Base-by-base conservation (phyloP, 2,888 invertebrate species). In the Heliconius erato region DNA sequence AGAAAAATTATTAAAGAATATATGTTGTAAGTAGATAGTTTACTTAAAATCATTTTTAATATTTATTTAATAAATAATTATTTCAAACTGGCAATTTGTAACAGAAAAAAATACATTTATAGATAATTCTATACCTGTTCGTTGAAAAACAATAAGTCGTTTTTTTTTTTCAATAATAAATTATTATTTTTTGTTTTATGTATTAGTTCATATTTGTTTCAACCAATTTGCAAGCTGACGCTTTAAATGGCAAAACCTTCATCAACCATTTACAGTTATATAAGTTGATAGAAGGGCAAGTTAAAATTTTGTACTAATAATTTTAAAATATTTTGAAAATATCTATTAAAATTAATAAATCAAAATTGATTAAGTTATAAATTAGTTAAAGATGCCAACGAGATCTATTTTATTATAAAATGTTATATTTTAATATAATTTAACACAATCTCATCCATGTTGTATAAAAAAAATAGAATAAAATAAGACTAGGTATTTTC, bases 41-140 rank as follows among this genome's bases (percentile, higher is more conserved):
- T 59, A 16, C 2, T 35, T 74, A 76, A 23, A 59, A 35, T 76
- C 35, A 35, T 9, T n/a, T 76, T 63, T 63, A 26, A 40, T 76
- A 76, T 76, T 76, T 76, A 76, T 63, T 40, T 26, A 40, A 3
- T 11, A 35, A n/a, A 76, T n/a, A 32, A 16, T 5, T 59, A 74
- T 63, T 76, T 63, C 40, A 35, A 59, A 76, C 19, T 76, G 59
- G 35, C 59, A 76, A 59, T 35, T n/a, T n/a, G 35, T 44, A 76
- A 35, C 14, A 44, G 40, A 35, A 63, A n/a, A 71, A 44, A 44
- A 32, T 1, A 28, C 19, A 28, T 67, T 28, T 28, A 16, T 6
- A 67, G n/a, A n/a, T n/a, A n/a, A n/a, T n/a, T n/a, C n/a, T n/a
- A n/a, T n/a, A n/a, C n/a, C n/a, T n/a, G n/a, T n/a, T n/a, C n/a